phyloP scores from a whole-genome alignment of 2,888 invertebrate species.

The Hyalella azteca region DNA sequence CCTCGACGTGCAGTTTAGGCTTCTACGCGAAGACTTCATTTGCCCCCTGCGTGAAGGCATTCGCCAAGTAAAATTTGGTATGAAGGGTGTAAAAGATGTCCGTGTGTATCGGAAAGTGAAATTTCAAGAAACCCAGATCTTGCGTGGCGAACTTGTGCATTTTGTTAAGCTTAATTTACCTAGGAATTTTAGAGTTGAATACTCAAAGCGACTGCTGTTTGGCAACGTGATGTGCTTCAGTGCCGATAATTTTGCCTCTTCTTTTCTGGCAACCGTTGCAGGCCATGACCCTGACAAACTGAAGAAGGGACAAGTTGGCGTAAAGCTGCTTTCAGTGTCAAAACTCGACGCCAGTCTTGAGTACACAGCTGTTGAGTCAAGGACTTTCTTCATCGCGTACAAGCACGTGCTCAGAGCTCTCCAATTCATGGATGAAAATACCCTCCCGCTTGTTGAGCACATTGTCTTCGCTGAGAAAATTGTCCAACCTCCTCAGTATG shows the following conservation, averaged over 20 bases:
- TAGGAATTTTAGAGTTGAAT: conserved; percentile 40
- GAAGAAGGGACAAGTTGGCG: conserved; percentile 42
- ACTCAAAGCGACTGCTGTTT: conserved; percentile 54
- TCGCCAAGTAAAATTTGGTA: conserved; percentile 41
- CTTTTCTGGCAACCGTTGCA: conserved; percentile 42
- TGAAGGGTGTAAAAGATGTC: conserved; percentile 40
- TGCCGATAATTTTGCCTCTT: conserved; percentile 54
- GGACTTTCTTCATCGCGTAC: conserved; percentile 66
- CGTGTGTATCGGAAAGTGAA: conserved; percentile 51
- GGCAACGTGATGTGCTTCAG: conserved; percentile 58
- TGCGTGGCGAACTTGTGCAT: conserved; percentile 14
- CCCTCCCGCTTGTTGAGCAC: conserved; percentile 61
- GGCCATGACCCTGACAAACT: conserved; percentile 43
- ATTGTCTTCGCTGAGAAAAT: conserved; percentile 59
- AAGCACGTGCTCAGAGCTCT: conserved; percentile 64
- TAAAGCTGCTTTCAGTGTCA: conserved; percentile 45
- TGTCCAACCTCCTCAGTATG: conserved; percentile 47
- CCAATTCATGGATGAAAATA: conserved; percentile 60
- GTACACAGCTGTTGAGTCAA: conserved; percentile 63
- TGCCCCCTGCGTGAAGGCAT: conserved; percentile 75
- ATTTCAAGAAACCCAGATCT: conserved; percentile 29
- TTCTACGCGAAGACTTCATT: conserved; percentile 81
- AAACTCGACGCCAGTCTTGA: conserved; percentile 31
- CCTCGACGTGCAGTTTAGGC: conserved; percentile 77
- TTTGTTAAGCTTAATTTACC: conserved; percentile 39